phyloP scores from a whole-genome alignment of 2,888 invertebrate species.

The Patella caerulea region DNA sequence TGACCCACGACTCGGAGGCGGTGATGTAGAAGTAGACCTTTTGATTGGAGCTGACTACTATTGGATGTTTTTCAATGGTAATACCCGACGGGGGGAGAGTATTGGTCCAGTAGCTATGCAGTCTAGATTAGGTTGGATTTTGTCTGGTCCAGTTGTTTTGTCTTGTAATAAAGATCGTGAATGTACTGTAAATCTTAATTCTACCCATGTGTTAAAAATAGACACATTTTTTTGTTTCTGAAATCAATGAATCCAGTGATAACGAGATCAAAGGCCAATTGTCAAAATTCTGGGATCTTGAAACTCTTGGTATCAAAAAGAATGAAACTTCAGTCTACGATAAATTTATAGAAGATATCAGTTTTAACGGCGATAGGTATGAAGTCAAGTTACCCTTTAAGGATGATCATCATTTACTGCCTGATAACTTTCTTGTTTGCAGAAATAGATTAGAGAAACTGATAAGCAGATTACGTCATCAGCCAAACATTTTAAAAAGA shows the following conservation, averaged over 20 bases:
- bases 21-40: neutral
- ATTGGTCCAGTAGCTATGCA: neutral
- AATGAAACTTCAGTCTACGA: neutral
- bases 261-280: neutral
- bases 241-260: neutral
- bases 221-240: neutral
- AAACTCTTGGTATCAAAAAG: neutral
- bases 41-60: neutral
- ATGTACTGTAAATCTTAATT: neutral
- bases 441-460: neutral
- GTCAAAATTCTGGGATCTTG: neutral
- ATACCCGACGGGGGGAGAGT: neutral
- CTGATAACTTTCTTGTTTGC: neutral
- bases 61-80: neutral
- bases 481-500: neutral
- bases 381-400: neutral
- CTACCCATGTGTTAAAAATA: neutral
- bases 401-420: neutral
- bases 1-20: neutral
- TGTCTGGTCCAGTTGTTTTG: neutral
- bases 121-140: neutral
- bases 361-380: neutral
- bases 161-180: neutral
- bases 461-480: neutral
- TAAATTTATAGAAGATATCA: neutral